These are phyloP conservation scores for Drosophila nr. perissopoda DNA, from an alignment of 2,888 invertebrate genomes.

Conservation along the genomic window DNA sequence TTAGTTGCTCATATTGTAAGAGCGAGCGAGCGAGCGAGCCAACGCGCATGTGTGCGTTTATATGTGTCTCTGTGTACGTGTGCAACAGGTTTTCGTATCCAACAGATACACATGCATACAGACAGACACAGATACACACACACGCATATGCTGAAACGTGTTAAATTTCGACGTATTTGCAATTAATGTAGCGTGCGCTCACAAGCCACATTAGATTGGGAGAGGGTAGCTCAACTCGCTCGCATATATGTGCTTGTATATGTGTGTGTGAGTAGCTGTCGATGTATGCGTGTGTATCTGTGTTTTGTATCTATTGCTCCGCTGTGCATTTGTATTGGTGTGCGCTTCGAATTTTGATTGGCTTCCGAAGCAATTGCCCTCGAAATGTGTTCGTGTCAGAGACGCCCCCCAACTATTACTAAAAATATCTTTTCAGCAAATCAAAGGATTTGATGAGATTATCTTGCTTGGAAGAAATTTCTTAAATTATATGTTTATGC, in stretches of 20 bases:
- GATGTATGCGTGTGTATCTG: slow-evolving; percentile 46
- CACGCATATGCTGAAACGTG: slow-evolving; percentile 49
- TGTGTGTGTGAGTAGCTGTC: slow-evolving; percentile 8
- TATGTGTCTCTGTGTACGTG: slow-evolving; percentile 36
- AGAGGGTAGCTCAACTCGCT: slow-evolving; percentile 38
- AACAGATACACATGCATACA: slow-evolving; percentile 56
- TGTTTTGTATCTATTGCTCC: slow-evolving; percentile 50
- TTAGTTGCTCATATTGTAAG: slow-evolving; percentile 4
- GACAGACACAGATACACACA: slow-evolving; percentile 20
- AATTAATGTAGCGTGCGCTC: slow-evolving; percentile 66
- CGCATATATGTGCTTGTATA: slow-evolving; percentile 4
- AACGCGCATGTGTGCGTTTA: slow-evolving; percentile 4
- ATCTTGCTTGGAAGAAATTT: background rate
- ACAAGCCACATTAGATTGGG: slow-evolving; percentile 58
- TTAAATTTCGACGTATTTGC: slow-evolving; percentile 69
- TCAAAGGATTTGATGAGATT: slow-evolving; percentile 4
- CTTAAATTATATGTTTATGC: too few relatives aligned
- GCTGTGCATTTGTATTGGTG: slow-evolving; percentile 59
- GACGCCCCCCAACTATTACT: slow-evolving; percentile 51
- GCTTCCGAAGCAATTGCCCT: slow-evolving; percentile 73
- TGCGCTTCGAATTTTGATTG: slow-evolving; percentile 81
- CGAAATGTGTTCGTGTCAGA: slow-evolving; percentile 40
- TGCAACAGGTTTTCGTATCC: slow-evolving; percentile 76
- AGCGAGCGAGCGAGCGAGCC: slow-evolving; percentile 24
- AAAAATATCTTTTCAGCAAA: slow-evolving; percentile 18